Evolutionary conservation across 2,797 vertebrate genomes (phyloP).

Genomic region (Tenualosa ilisha): DNA sequence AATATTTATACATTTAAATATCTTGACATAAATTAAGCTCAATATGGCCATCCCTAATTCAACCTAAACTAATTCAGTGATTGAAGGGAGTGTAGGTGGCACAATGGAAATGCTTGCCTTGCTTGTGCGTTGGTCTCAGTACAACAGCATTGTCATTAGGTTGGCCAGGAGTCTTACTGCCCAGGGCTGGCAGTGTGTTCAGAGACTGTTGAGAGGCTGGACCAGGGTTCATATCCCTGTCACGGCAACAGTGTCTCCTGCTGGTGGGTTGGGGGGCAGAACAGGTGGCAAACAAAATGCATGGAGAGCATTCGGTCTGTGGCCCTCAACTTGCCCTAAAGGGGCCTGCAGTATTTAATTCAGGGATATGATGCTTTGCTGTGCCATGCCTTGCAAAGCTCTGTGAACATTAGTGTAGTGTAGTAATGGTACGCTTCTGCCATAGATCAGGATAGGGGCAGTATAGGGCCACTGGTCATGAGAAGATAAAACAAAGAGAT

Average conservation of each 20-base stretch:
- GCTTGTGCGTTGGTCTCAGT: too few species aligned
- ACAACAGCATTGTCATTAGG: neutral
- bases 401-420: too few species aligned
- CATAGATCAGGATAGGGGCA: too few species aligned
- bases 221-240: neutral
- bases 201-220: neutral
- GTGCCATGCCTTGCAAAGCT: neutral
- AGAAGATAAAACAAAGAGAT: too few species aligned
- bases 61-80: too few species aligned
- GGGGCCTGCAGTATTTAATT: neutral
- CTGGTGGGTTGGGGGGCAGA: slow-evolving; percentile 1
- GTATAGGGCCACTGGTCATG: too few species aligned
- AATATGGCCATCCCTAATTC: too few species aligned
- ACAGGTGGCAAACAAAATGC: neutral
- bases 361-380: neutral
- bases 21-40: too few species aligned
- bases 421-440: neutral
- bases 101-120: neutral
- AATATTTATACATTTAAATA: too few species aligned
- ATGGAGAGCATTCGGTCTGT: neutral
- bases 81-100: neutral
- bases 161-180: neutral
- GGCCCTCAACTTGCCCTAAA: neutral
- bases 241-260: neutral
- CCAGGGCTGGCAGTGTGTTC: neutral